Evolutionary conservation across 2,113 vertebrate species (phyloP).

Genomic region (Anthoscopus minutus): DNA sequence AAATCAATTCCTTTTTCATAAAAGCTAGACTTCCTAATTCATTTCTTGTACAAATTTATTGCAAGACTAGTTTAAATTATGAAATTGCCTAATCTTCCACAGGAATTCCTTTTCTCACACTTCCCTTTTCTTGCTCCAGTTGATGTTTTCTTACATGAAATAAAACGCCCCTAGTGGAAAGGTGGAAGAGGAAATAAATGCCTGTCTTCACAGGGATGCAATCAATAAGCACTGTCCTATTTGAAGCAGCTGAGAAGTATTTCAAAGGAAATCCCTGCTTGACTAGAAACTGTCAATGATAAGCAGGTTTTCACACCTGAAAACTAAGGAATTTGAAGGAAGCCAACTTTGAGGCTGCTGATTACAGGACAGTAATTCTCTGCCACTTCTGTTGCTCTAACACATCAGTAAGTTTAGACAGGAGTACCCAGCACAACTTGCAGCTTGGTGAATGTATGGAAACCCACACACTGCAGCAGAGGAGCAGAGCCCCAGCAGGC

Average conservation of each 20-base stretch:
- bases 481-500: neutral
- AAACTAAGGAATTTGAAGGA: neutral
- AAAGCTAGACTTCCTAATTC: neutral
- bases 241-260: neutral
- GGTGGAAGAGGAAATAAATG: neutral
- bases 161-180: neutral
- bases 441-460: accelerated
- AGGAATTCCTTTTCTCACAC: neutral
- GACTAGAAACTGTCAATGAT: neutral
- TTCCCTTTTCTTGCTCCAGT: neutral
- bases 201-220: neutral
- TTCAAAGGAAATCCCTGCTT: neutral
- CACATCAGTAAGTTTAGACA: neutral
- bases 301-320: neutral
- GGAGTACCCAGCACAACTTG: neutral
- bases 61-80: slow-evolving; percentile 12
- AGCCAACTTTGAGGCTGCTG: neutral
- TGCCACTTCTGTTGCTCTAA: neutral
- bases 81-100: neutral
- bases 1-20: neutral
- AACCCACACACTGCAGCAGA: accelerated
- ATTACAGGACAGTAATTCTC: neutral
- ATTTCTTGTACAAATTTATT: slow-evolving; percentile 28
- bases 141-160: neutral
- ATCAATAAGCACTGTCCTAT: neutral